Evolutionary conservation across 2,113 vertebrate species (phyloP).

Genomic region (Promerops cafer): DNA sequence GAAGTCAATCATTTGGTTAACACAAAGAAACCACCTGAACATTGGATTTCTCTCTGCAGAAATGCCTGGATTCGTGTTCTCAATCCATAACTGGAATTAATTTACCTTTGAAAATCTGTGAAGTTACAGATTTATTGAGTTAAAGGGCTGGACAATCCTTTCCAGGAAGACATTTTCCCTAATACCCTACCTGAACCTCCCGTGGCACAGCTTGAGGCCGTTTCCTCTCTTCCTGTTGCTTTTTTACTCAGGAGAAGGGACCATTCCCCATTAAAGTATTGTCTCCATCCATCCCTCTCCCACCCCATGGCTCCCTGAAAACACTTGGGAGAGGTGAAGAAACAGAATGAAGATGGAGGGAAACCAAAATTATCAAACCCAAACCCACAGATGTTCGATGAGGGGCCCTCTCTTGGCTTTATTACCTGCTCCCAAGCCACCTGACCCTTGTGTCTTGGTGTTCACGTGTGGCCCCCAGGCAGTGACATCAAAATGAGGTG

Average conservation of each 20-base stretch:
- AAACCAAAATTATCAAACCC: neutral
- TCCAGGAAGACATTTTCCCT: neutral
- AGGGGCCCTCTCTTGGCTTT: neutral
- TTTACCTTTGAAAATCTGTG: neutral
- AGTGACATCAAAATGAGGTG: neutral
- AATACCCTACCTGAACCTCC: neutral
- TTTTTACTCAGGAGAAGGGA: neutral
- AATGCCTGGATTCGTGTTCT: neutral
- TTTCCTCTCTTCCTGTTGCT: neutral
- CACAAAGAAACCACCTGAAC: neutral
- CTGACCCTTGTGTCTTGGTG: neutral
- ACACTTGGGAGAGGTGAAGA: neutral
- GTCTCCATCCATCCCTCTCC: neutral
- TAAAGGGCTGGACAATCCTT: neutral
- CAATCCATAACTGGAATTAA: neutral
- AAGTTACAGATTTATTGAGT: neutral
- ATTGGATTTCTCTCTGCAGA: neutral
- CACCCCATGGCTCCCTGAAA: neutral
- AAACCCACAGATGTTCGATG: fast-evolving
- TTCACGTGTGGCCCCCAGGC: fast-evolving
- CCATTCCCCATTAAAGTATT: neutral
- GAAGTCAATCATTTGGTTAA: neutral
- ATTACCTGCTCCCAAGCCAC: neutral
- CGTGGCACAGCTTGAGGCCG: fast-evolving
- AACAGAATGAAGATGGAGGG: neutral